phyloP scores from a whole-genome alignment of 2,888 invertebrate genomes.

The Hypena proboscidalis region DNA sequence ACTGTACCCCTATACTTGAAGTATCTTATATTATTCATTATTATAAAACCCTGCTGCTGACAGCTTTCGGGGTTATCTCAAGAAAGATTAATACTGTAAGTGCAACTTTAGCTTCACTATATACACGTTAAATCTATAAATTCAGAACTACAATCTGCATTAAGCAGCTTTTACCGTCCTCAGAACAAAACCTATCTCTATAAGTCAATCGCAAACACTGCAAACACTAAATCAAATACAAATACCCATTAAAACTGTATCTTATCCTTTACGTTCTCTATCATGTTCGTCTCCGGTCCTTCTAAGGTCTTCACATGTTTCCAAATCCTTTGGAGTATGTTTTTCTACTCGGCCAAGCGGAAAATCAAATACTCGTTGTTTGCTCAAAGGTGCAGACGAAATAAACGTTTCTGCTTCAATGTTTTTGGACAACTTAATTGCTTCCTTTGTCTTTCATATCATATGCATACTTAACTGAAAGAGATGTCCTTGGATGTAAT shows the following conservation, averaged over 20 bases:
- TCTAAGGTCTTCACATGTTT: conserved; percentile 45
- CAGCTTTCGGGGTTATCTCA: too few species aligned
- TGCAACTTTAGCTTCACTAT: too few species aligned
- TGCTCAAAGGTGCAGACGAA: conserved; percentile 54
- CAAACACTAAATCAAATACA: conserved; percentile 26
- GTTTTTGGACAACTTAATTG: conserved; percentile 58
- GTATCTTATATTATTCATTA: too few species aligned
- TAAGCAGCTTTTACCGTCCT: too few species aligned
- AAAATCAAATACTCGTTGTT: conserved; percentile 69
- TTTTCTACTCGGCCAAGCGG: conserved; percentile 65
- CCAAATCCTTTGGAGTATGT: conserved; percentile 52
- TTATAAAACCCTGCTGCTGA: too few species aligned
- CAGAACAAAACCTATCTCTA: too few species aligned
- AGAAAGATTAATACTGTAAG: too few species aligned
- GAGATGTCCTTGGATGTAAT: conserved; percentile 35
- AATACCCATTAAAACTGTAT: conserved; percentile 34
- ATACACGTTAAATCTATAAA: too few species aligned
- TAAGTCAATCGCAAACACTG: conserved; percentile 1
- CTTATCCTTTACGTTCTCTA: conserved; percentile 18
- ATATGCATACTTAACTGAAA: conserved; percentile 40
- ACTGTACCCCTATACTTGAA: too few species aligned
- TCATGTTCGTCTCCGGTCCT: conserved; percentile 38
- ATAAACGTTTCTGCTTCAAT: conserved; percentile 50
- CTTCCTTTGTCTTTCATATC: conserved; percentile 52
- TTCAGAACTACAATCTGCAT: too few species aligned